Base-by-base conservation (phyloP, 2,113 vertebrate genomes). In the Lates calcarifer region DNA sequence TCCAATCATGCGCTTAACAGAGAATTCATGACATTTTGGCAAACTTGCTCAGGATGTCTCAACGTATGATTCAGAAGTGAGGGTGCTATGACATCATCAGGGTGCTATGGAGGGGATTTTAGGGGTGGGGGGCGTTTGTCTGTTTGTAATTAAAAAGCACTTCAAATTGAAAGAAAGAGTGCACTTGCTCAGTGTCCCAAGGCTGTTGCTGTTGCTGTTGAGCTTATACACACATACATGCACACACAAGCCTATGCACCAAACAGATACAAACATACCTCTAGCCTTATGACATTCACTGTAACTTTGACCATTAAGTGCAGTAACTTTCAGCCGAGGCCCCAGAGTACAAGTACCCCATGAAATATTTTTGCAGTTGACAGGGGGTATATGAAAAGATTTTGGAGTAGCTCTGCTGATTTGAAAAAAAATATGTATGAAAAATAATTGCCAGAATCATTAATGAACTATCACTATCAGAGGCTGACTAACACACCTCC, bases 41-140 rank as follows among this genome's bases (percentile, higher is more conserved):
- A 10, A 75, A 73, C 56, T 74, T 43, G 6, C 62, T 79, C 60
- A 41, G 57, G 60, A 86, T 71, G 73, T 83, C 78, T 87, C 66
- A 87, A 63, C 18, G 43, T n/a, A 71, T 87, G 85, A 91, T 63
- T 91, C 81, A 83, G 84, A 80, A 82, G 82, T 82, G 82, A 86
- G 75, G 71, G 74, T 77, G 66, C 49, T 70, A 79, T 94, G 90
- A 93, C 86, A 90, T 91, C 90, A 93, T 37, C 69, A 55, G 56
- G 41, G 76, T 71, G 85, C 74, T 81, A 63, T 22, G 3, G 43
- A 49, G 83, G 84, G 83, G 86, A 88, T 80, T 90, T 86, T 69
- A 14, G 37, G 64, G 68, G 31, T 11, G 5, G 14, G 20, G 31
- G 33, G 12, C 5, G 26, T 56, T 73, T 79, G 62, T 91, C 91